Evolutionary conservation across 1,140 invertebrate species (phyloP).

Genomic region (Probaryconus sp.): DNA sequence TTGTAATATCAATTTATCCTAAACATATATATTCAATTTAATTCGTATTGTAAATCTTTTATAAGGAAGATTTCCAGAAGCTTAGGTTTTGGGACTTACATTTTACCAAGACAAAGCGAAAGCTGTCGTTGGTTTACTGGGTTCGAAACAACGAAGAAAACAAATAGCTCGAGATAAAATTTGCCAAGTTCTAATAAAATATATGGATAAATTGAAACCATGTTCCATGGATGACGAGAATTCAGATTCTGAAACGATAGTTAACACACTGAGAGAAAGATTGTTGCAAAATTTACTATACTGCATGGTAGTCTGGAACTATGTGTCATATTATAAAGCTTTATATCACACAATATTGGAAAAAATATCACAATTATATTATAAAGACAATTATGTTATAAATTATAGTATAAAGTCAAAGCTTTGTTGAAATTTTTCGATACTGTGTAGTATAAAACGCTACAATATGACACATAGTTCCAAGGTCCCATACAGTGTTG

Average conservation of each 20-base stretch:
- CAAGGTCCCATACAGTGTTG: no score
- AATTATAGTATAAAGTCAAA: no score
- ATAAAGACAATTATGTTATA: no score
- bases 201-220: conserved; percentile 80
- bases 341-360: no score
- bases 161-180: conserved; percentile 82
- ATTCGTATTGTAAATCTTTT: conserved; percentile 62
- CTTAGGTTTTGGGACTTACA: conserved; percentile 82
- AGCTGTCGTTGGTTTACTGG: conserved; percentile 81
- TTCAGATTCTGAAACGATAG: conserved; percentile 54
- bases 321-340: no score
- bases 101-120: conserved; percentile 86
- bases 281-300: no score
- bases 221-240: conserved; percentile 72
- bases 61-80: conserved; percentile 81
- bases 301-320: no score
- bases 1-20: neutral
- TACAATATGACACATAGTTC: no score
- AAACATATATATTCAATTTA: neutral
- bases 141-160: conserved; percentile 80
- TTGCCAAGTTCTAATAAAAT: conserved; percentile 75
- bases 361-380: no score
- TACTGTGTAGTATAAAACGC: no score
- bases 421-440: no score
- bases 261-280: no score